Evolutionary conservation across 1,140 invertebrate genomes (phyloP).

Genomic region (Drosophila tani): DNA sequence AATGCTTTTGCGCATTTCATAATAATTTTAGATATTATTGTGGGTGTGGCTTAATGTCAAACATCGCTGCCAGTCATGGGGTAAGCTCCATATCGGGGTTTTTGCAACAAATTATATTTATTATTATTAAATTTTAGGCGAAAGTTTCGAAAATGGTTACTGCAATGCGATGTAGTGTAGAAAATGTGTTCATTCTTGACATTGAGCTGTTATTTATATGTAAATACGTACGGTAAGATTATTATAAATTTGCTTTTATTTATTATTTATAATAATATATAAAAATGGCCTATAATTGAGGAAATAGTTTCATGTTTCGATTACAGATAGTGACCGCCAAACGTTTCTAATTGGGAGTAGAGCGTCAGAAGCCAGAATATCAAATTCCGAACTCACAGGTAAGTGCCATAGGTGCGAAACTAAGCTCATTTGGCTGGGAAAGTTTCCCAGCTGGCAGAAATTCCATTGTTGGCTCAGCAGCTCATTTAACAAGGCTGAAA

Average conservation of each 20-base stretch:
- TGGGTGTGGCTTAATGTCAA: too few relatives aligned
- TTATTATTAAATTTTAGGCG: too few relatives aligned
- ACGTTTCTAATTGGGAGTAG: background rate
- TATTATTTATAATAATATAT: background rate
- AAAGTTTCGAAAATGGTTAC: too few relatives aligned
- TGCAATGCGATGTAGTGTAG: too few relatives aligned
- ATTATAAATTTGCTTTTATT: too few relatives aligned
- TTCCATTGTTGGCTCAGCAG: conserved; percentile 17
- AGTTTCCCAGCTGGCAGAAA: background rate
- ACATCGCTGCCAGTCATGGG: background rate
- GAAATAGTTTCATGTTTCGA: conserved; percentile 10
- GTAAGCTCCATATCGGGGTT: background rate
- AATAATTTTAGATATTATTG: too few relatives aligned
- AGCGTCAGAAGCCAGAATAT: background rate
- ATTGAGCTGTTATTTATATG: too few relatives aligned
- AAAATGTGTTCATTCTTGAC: too few relatives aligned
- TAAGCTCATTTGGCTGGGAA: conserved; percentile 12
- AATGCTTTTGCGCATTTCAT: too few relatives aligned
- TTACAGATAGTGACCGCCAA: conserved; percentile 13
- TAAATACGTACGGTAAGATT: background rate
- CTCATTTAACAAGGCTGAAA: conserved; percentile 39
- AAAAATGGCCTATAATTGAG: conserved; percentile 17
- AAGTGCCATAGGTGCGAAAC: background rate
- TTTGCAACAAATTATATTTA: too few relatives aligned
- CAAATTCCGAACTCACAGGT: background rate